Conservation (phyloP, 1,140 invertebrate species). For the Acromyrmex echinatior region DNA sequence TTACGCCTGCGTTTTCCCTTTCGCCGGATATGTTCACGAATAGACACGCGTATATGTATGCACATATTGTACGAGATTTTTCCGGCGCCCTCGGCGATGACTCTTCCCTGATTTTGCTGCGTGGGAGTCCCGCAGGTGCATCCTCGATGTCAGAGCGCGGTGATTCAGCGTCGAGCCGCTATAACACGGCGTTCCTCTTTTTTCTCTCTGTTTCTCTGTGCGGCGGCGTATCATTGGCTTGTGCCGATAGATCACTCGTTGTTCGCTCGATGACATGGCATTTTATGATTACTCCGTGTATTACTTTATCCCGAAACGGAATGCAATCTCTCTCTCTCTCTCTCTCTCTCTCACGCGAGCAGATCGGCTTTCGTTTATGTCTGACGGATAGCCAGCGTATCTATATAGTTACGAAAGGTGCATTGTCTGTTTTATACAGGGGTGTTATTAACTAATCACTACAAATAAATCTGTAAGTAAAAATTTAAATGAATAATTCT, state of each 20-base stretch:
- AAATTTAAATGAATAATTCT: background rate
- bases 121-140: conserved; percentile 76
- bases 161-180: conserved; percentile 52
- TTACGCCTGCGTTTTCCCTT: conserved; percentile 75
- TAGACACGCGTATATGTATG: conserved; percentile 6
- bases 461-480: background rate
- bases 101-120: conserved; percentile 64
- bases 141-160: conserved; percentile 55
- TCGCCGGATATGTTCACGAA: conserved; percentile 47
- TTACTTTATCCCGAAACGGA: conserved; percentile 56
- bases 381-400: conserved; percentile 25
- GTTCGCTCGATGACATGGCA: conserved; percentile 54
- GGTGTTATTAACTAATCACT: background rate
- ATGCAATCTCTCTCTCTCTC: conserved; percentile 9
- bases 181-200: conserved; percentile 13
- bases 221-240: conserved; percentile 36
- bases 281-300: conserved; percentile 55
- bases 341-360: conserved; percentile 32
- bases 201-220: background rate
- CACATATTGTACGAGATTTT: conserved; percentile 59
- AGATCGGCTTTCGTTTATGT: conserved; percentile 27
- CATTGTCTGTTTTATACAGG: background rate
- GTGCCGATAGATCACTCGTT: conserved; percentile 56
- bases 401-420: background rate
- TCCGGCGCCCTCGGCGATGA: conserved; percentile 58